phyloP scores from a whole-genome alignment of 2,797 vertebrate species.

The Arnoldichthys spilopterus region DNA sequence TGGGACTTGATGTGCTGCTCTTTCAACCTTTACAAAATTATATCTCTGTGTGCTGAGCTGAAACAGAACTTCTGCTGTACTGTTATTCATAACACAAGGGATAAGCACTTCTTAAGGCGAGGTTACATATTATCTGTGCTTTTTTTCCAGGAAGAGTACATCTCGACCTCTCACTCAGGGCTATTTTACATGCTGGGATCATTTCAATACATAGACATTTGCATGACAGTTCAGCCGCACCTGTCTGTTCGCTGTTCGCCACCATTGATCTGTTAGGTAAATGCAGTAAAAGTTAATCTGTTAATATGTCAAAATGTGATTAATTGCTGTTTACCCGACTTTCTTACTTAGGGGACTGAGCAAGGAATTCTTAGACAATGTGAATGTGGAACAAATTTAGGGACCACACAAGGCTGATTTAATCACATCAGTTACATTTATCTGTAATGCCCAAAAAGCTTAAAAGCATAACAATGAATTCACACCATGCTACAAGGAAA shows the following conservation, averaged over 20 bases:
- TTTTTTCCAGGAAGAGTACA: constrained; percentile 45
- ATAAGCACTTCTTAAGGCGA: background rate
- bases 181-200: constrained; percentile 39
- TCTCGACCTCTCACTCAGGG: background rate
- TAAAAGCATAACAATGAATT: background rate
- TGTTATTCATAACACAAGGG: background rate
- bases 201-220: constrained; percentile 47
- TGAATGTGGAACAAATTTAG: background rate
- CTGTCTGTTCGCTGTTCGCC: background rate
- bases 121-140: background rate
- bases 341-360: background rate
- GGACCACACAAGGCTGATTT: background rate
- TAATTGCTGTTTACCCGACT: background rate
- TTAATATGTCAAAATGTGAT: background rate
- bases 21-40: constrained; percentile 14
- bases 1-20: background rate
- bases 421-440: background rate
- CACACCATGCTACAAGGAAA: background rate
- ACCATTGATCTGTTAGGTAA: constrained; percentile 24
- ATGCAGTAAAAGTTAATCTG: constrained; percentile 15
- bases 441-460: constrained; percentile 1
- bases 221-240: constrained; percentile 30
- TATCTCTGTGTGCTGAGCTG: background rate
- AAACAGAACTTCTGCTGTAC: background rate
- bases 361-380: background rate